Percentiles rank a stretch among this genome's conserved stretches.
Evolutionary conservation across 1,140 invertebrate species (phyloP).

Genomic region (Formica selysi): DNA sequence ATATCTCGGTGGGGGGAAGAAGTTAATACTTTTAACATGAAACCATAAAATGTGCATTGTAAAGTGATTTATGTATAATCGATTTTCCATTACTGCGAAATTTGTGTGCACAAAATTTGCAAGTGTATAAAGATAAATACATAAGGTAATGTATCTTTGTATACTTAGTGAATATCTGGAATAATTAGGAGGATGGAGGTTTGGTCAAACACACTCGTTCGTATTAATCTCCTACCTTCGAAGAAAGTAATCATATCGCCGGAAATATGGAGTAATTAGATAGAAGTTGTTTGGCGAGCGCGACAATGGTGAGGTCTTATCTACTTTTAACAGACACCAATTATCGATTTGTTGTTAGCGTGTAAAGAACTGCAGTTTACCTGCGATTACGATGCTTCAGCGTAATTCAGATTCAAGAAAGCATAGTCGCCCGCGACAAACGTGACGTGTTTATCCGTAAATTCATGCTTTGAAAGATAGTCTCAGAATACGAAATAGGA

Average conservation of each 20-base stretch:
- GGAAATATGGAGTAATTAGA: slow-evolving; percentile 65
- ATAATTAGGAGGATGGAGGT: neutral
- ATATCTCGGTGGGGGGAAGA: too few relatives aligned
- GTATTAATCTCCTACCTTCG: slow-evolving; percentile 12
- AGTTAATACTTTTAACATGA: slow-evolving; percentile 20
- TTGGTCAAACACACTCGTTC: neutral
- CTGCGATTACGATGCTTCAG: slow-evolving; percentile 64
- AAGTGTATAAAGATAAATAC: neutral
- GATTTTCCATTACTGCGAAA: slow-evolving; percentile 39
- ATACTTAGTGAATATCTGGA: neutral
- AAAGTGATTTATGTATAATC: slow-evolving; percentile 6
- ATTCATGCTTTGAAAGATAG: neutral
- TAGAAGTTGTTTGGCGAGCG: slow-evolving; percentile 55
- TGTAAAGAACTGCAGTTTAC: slow-evolving; percentile 57
- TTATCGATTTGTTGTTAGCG: slow-evolving; percentile 65
- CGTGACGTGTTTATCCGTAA: slow-evolving; percentile 1
- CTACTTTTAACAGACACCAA: slow-evolving; percentile 68
- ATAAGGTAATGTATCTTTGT: neutral
- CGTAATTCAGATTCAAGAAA: slow-evolving; percentile 16
- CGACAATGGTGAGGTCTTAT: slow-evolving; percentile 66
- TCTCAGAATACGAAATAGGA: neutral
- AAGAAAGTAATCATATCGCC: slow-evolving; percentile 38
- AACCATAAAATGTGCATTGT: neutral
- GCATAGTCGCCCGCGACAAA: slow-evolving; percentile 41
- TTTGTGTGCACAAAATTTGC: neutral